phyloP scores from a whole-genome alignment of 2,888 invertebrate genomes.

The Harpalus rubripes region DNA sequence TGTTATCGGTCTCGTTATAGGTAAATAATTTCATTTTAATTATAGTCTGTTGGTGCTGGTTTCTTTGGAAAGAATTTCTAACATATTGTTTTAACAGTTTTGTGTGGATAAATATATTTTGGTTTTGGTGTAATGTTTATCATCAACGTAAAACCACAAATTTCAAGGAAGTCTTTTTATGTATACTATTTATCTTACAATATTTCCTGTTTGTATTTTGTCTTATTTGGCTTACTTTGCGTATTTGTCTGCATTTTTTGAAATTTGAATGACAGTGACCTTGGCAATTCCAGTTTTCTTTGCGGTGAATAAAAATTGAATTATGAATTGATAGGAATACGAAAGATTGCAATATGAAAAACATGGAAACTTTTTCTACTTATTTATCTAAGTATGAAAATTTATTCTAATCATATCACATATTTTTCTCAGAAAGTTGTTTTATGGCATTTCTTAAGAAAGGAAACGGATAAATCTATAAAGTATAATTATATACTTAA shows the following conservation, averaged over 20 bases:
- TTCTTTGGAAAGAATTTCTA: not conserved
- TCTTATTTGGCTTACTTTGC: not conserved
- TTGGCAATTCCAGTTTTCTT: slow-evolving; percentile 13
- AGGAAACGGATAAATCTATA: not conserved
- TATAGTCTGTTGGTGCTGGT: not conserved
- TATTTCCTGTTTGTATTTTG: not conserved
- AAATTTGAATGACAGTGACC: not conserved
- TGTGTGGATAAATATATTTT: not conserved
- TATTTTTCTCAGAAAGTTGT: slow-evolving; percentile 16
- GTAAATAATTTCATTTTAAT: slow-evolving; percentile 58
- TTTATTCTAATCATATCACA: not conserved
- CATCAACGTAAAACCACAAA: not conserved
- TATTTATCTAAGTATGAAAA: slow-evolving; percentile 2
- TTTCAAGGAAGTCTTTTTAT: not conserved
- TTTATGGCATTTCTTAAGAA: not conserved
- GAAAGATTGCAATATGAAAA: not conserved
- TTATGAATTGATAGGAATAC: not conserved
- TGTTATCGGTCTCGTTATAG: slow-evolving; percentile 29
- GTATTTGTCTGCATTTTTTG: not conserved
- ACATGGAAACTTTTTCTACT: slow-evolving; percentile 2
- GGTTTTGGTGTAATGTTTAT: not conserved
- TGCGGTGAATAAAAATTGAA: not conserved
- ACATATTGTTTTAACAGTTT: not conserved
- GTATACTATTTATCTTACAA: not conserved
- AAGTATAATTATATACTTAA: slow-evolving; percentile 1